phyloP scores from a whole-genome alignment of 2,888 invertebrate species.

The Synergus itoensis region DNA sequence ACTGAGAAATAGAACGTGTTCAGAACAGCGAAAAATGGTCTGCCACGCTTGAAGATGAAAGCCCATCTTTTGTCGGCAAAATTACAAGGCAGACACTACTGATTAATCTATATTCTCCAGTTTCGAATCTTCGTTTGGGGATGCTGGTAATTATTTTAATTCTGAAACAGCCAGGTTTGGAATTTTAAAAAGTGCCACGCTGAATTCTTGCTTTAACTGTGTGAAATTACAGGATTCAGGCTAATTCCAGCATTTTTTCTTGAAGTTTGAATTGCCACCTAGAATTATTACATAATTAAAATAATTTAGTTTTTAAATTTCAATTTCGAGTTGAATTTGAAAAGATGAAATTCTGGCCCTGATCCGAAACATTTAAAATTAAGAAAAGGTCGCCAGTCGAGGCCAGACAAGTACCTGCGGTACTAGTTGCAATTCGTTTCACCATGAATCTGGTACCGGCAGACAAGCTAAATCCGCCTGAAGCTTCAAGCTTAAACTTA shows the following conservation, averaged over 20 bases:
- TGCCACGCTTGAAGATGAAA: constrained; percentile 32
- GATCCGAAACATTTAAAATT: background rate
- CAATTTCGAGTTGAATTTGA: background rate
- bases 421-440: constrained; percentile 4
- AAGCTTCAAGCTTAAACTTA: background rate
- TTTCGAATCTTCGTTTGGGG: background rate
- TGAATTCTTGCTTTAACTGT: background rate
- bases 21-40: constrained; percentile 25
- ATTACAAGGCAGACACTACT: constrained; percentile 31
- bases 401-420: background rate
- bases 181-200: constrained; percentile 17
- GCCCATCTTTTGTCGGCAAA: constrained; percentile 35
- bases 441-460: background rate
- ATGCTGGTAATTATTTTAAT: constrained; percentile 20
- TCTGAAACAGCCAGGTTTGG: background rate
- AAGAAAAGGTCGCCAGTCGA: background rate
- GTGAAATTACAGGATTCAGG: background rate
- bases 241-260: too few relatives aligned
- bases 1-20: constrained; percentile 25
- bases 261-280: too few relatives aligned
- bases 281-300: too few relatives aligned
- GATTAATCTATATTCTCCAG: constrained; percentile 3
- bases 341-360: background rate
- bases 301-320: too few relatives aligned
- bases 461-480: background rate